Evolutionary conservation across 2,888 invertebrate species (phyloP).

Genomic region (Leptinotarsa haldemani): DNA sequence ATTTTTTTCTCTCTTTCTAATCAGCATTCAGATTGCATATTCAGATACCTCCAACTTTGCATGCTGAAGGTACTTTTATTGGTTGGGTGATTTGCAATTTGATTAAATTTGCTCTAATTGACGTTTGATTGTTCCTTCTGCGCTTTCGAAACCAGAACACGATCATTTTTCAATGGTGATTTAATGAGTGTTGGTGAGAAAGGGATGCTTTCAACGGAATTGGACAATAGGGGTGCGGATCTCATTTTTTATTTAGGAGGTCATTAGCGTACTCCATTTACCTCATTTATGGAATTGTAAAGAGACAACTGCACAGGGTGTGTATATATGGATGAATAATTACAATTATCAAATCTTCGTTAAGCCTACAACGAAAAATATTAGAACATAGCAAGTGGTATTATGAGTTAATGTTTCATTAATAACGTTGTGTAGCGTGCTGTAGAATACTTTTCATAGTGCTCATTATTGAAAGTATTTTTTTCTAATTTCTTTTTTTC

Average conservation of each 20-base stretch:
- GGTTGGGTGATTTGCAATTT: conserved; percentile 48
- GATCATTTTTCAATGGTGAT: conserved; percentile 13
- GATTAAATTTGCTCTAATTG: conserved; percentile 49
- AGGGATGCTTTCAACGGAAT: conserved; percentile 4
- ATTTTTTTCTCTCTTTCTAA: conserved; percentile 23
- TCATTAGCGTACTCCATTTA: no score
- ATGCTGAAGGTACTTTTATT: conserved; percentile 46
- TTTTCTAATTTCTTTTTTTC: no score
- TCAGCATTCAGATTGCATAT: conserved; percentile 47
- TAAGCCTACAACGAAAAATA: no score
- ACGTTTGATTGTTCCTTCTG: conserved; percentile 44
- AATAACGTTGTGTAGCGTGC: no score
- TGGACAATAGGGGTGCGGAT: neutral
- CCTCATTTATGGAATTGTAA: no score
- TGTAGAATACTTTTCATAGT: no score
- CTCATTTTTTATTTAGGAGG: neutral
- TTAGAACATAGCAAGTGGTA: no score
- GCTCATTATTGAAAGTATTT: no score
- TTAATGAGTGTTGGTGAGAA: conserved; percentile 13
- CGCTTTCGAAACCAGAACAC: conserved; percentile 11
- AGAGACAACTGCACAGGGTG: no score
- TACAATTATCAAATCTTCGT: no score
- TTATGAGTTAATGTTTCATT: no score
- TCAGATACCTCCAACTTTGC: conserved; percentile 41
- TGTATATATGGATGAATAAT: no score